phyloP scores from a whole-genome alignment of 2,797 vertebrate genomes.

The Ptychadena robeensis region DNA sequence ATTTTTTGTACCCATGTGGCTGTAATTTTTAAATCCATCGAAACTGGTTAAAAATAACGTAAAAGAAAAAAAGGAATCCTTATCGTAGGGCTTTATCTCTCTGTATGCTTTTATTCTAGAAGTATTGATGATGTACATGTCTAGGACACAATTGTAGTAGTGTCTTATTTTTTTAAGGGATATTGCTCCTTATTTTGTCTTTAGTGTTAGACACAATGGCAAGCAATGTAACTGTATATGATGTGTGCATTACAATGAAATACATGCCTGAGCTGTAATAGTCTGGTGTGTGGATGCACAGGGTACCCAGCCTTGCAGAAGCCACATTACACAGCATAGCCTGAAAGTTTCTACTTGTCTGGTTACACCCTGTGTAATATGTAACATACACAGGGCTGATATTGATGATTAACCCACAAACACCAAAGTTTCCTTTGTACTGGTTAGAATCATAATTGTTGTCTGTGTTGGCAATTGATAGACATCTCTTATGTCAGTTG shows the following conservation, averaged over 20 bases:
- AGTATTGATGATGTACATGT: too few relatives aligned
- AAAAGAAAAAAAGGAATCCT: background rate
- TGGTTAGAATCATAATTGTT: background rate
- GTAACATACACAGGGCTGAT: background rate
- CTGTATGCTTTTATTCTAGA: background rate
- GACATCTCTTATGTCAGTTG: background rate
- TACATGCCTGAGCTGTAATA: background rate
- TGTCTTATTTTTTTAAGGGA: background rate
- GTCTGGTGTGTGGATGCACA: background rate
- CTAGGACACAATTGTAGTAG: background rate
- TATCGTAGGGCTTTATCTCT: background rate
- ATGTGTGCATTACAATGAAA: background rate
- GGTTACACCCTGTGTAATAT: background rate
- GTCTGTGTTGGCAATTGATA: background rate
- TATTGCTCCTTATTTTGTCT: background rate
- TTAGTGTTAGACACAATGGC: too few relatives aligned
- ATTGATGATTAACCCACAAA: constrained; percentile 3
- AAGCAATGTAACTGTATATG: too few relatives aligned
- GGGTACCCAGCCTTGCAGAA: background rate
- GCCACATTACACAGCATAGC: background rate
- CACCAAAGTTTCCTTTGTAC: background rate
- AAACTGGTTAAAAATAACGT: background rate
- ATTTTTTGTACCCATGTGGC: too few relatives aligned
- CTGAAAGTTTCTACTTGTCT: background rate
- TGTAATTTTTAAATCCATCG: background rate